Conservation (phyloP, 1,140 invertebrate species). For the Neelides sp. region DNA sequence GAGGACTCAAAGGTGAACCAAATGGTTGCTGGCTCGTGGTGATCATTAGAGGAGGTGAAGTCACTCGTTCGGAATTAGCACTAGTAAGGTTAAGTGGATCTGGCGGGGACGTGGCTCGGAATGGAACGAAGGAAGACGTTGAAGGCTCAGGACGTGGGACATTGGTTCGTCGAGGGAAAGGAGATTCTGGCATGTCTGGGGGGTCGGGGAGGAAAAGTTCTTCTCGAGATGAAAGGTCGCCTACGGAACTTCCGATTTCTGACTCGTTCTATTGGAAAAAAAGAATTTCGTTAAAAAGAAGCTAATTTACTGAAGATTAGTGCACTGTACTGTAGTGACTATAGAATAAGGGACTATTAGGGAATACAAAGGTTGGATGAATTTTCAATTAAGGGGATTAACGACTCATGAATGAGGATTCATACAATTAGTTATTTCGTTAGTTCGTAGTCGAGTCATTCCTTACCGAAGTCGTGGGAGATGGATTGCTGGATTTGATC, state of each 20-base stretch:
- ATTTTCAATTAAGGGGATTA: no score
- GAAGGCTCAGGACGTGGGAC: not conserved
- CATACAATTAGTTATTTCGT: no score
- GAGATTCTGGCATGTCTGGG: constrained; percentile 21
- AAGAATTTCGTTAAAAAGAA: no score
- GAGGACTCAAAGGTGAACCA: not conserved
- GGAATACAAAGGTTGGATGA: no score
- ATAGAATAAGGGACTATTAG: no score
- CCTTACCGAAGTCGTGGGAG: constrained; percentile 26
- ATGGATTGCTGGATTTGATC: constrained; percentile 27
- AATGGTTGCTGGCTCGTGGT: not conserved
- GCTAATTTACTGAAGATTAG: no score
- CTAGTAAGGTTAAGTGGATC: not conserved
- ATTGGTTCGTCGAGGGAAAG: constrained; percentile 11
- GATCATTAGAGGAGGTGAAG: not conserved
- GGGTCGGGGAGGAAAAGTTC: constrained; percentile 25
- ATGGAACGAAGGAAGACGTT: constrained; percentile 12
- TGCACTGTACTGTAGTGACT: no score
- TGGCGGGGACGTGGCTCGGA: constrained; percentile 1
- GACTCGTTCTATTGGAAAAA: constrained; percentile 25
- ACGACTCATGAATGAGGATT: no score
- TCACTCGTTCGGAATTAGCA: not conserved
- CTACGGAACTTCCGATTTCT: constrained; percentile 23
- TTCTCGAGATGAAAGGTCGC: constrained; percentile 21
- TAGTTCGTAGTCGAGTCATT: no score